Conservation (phyloP, 1,140 invertebrate species). For the Drosophila bifasciata region DNA sequence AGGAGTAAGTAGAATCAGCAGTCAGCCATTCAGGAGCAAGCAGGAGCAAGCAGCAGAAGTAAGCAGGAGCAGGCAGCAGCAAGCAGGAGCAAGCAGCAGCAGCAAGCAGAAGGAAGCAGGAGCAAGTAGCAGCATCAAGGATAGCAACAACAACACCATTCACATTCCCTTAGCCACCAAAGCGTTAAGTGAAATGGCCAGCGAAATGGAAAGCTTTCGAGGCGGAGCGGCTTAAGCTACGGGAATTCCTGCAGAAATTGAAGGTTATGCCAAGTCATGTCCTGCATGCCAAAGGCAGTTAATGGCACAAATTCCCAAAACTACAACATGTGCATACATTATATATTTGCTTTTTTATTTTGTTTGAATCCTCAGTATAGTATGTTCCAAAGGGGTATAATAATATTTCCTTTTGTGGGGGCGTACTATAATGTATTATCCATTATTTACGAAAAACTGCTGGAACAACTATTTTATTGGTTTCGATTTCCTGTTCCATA, state of each 20-base stretch:
- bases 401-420: too few relatives aligned
- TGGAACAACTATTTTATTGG: too few relatives aligned
- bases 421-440: too few relatives aligned
- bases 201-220: slow-evolving; percentile 20
- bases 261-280: slow-evolving; percentile 25
- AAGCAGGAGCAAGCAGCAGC: slow-evolving; percentile 35
- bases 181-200: slow-evolving; percentile 65
- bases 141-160: slow-evolving; percentile 48
- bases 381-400: neutral
- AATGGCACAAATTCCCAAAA: neutral
- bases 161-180: slow-evolving; percentile 41
- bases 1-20: slow-evolving; percentile 19
- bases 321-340: neutral
- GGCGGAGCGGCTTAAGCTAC: neutral
- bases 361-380: neutral
- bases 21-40: slow-evolving; percentile 13
- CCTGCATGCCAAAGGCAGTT: neutral
- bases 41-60: slow-evolving; percentile 3
- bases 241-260: neutral
- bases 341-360: neutral
- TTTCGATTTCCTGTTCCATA: too few relatives aligned
- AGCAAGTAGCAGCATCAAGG: slow-evolving; percentile 19
- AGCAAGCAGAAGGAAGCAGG: slow-evolving; percentile 1
- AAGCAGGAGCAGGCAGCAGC: too few relatives aligned
- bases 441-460: too few relatives aligned